Conservation (phyloP, 1,140 invertebrate species). For the Heliconius hermathena region DNA sequence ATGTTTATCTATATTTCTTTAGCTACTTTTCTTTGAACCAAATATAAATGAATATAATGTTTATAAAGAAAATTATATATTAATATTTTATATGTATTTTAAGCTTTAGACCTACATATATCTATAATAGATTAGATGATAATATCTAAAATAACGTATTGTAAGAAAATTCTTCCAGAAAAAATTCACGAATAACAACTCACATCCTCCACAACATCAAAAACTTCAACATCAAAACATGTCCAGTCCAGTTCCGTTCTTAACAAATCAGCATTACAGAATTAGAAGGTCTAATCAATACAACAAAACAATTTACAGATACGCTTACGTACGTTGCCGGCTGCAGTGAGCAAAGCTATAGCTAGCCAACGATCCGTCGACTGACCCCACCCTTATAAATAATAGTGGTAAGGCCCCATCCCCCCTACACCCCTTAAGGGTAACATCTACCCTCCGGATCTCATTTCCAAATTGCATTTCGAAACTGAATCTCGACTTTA, state of each 20-base stretch:
- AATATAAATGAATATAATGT: too few species aligned
- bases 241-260: background rate
- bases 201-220: too few species aligned
- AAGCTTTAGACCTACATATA: background rate
- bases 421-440: slow-evolving; percentile 71
- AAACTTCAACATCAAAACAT: background rate
- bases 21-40: too few species aligned
- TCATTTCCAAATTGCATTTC: slow-evolving; percentile 81
- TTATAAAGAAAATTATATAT: too few species aligned
- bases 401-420: slow-evolving; percentile 76
- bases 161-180: too few species aligned
- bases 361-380: slow-evolving; percentile 66
- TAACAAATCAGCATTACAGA: slow-evolving; percentile 19
- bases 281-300: slow-evolving; percentile 39
- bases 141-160: too few species aligned
- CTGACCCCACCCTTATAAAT: slow-evolving; percentile 81
- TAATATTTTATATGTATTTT: too few species aligned
- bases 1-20: too few species aligned
- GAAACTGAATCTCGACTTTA: slow-evolving; percentile 78
- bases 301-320: slow-evolving; percentile 65
- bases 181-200: too few species aligned
- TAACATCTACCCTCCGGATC: slow-evolving; percentile 75
- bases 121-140: too few species aligned
- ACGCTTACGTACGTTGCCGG: slow-evolving; percentile 60
- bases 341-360: slow-evolving; percentile 58